These are phyloP conservation scores for Drosophila eugracilis DNA, from an alignment of 1,140 invertebrate genomes.

Conservation along the genomic window DNA sequence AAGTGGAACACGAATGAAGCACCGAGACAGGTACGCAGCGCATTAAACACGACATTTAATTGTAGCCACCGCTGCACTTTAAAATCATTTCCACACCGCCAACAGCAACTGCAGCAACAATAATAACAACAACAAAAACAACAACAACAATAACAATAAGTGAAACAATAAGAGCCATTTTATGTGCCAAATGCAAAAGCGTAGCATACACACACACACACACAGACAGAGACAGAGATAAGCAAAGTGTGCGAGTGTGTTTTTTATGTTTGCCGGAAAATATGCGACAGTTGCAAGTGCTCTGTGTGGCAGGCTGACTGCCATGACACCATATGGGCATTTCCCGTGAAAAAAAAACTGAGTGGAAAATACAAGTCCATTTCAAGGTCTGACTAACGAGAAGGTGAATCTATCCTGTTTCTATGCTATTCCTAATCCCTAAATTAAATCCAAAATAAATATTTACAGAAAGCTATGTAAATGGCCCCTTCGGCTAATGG, in stretches of 20 bases:
- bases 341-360: neutral
- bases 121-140: slow-evolving; percentile 12
- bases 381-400: no score
- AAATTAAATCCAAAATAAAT: neutral
- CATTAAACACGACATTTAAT: slow-evolving; percentile 76
- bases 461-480: neutral
- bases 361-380: neutral
- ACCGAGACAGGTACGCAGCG: slow-evolving; percentile 65
- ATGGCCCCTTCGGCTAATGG: neutral
- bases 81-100: slow-evolving; percentile 71
- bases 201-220: slow-evolving; percentile 17
- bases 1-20: slow-evolving; percentile 41
- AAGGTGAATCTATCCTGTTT: no score
- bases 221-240: no score
- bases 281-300: slow-evolving; percentile 29
- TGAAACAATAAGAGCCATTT: slow-evolving; percentile 46
- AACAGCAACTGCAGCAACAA: slow-evolving; percentile 28
- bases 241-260: slow-evolving; percentile 26
- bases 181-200: slow-evolving; percentile 67
- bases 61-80: slow-evolving; percentile 70
- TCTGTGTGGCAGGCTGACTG: slow-evolving; percentile 3
- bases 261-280: slow-evolving; percentile 27
- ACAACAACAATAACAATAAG: slow-evolving; percentile 43
- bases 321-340: slow-evolving; percentile 4
- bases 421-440: no score